A percentile compares a stretch with the other conserved stretches of the same genome.
These are phyloP conservation scores for Platysternon megacephalum DNA, from an alignment of 2,113 vertebrate species.

Conservation along the genomic window DNA sequence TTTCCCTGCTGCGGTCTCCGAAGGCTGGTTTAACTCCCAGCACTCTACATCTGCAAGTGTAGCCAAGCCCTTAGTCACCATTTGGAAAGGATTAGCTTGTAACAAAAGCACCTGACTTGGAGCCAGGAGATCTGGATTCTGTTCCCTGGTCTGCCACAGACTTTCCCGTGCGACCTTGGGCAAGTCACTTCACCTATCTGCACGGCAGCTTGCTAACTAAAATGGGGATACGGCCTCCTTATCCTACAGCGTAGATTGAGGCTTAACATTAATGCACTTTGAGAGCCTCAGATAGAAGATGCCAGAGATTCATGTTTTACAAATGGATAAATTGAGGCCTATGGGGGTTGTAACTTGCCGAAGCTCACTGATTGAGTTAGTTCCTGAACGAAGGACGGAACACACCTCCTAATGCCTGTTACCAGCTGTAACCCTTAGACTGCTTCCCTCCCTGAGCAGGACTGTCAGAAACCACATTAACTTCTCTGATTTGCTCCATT, in stretches of 20 bases:
- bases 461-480: background rate
- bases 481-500: background rate
- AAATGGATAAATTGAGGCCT: background rate
- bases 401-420: background rate
- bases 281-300: background rate
- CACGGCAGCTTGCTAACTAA: background rate
- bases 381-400: background rate
- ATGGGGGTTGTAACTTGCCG: background rate
- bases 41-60: too few species aligned
- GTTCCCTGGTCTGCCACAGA: background rate
- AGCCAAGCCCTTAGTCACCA: background rate
- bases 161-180: background rate
- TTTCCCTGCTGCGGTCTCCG: too few species aligned
- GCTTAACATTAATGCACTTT: background rate
- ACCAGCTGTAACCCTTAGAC: background rate
- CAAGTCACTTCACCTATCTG: background rate
- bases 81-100: background rate
- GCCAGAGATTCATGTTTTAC: background rate
- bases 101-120: background rate
- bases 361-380: background rate
- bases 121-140: background rate
- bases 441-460: background rate
- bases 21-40: too few species aligned
- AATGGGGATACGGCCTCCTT: background rate
- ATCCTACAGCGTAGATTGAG: background rate